Evolutionary conservation across 2,888 invertebrate genomes (phyloP), one percentile per base, ranked within the genome.

Genomic region (Hetaerina titia): DNA sequence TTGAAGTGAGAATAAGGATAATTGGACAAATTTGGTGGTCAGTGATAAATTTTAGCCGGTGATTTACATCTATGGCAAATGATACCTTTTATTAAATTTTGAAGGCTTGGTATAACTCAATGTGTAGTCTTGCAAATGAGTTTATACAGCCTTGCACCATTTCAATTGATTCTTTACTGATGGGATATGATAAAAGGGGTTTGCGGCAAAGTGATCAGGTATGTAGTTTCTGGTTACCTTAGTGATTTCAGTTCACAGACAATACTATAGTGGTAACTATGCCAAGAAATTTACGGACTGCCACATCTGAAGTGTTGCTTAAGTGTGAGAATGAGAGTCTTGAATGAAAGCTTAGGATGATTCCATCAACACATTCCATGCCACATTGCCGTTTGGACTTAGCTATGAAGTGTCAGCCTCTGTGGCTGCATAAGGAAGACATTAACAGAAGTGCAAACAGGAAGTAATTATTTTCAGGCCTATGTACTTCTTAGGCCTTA

Each of bases 301-400:
- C 92, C 92, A n/a, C 69, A 92, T 69, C 92, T 92, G n/a, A 64
- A 74, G 45, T 92, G 92, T 31, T 92, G 69, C 56, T 64, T 56
- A 69, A 63, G 25, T 69, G 69, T 58, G 89, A 89, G 89, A 92
- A n/a, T 56, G 64, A 19, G 56, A 69, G 56, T 74, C 74, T 92
- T 64, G 4, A 92, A 74, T 64, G 92, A 74, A 92, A 92, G 74
- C 92, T 69, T 92, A 74, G 92, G 45, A 74, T 74, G 92, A 92
- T 92, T 92, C 74, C 92, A 92, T 92, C 92, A 7, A 92, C 74
- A 92, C 92, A 92, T 92, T 92, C 92, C 92, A 92, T 92, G 74
- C 92, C 92, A 92, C 92, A 69, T 92, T 45, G 56, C 92, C 69
- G 92, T 92, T 64, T 92, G 92, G 25, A 92, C 92, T 92, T 92